These are phyloP conservation scores for Edolisoma coerulescens DNA, from an alignment of 2,113 vertebrate genomes.

Conservation along the genomic window DNA sequence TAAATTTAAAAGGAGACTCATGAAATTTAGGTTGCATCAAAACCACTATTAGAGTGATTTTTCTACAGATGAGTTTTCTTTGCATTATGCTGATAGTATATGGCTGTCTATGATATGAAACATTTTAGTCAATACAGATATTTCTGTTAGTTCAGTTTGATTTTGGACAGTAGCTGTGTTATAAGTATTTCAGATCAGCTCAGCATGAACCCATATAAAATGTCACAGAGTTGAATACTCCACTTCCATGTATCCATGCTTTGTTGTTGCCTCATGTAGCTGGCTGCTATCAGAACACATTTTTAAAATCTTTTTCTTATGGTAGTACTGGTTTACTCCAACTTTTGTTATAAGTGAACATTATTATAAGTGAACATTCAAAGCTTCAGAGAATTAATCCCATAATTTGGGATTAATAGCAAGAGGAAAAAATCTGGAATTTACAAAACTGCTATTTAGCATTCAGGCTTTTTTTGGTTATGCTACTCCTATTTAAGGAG, in stretches of 20 bases:
- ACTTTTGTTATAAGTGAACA: too few species aligned
- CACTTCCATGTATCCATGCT: neutral
- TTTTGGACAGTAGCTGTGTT: neutral
- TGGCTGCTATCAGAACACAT: neutral
- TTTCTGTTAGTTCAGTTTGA: neutral
- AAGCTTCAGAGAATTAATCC: neutral
- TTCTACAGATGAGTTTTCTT: constrained; percentile 22
- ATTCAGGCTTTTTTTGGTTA: neutral
- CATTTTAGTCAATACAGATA: neutral
- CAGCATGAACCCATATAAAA: neutral
- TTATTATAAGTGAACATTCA: neutral
- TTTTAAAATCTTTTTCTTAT: neutral
- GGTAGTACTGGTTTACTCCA: neutral
- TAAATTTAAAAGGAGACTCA: neutral
- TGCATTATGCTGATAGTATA: neutral
- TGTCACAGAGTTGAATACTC: neutral
- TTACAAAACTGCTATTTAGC: neutral
- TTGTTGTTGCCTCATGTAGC: neutral
- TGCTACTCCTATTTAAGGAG: neutral
- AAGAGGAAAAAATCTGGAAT: neutral
- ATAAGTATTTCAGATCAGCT: neutral
- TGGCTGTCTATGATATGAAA: neutral
- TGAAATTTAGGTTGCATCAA: neutral
- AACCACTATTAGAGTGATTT: constrained; percentile 58
- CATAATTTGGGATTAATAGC: neutral